A percentile compares a stretch with the other conserved stretches of the same genome.
Evolutionary conservation across 2,113 vertebrate species (phyloP).

Genomic region (Pardalotus punctatus): DNA sequence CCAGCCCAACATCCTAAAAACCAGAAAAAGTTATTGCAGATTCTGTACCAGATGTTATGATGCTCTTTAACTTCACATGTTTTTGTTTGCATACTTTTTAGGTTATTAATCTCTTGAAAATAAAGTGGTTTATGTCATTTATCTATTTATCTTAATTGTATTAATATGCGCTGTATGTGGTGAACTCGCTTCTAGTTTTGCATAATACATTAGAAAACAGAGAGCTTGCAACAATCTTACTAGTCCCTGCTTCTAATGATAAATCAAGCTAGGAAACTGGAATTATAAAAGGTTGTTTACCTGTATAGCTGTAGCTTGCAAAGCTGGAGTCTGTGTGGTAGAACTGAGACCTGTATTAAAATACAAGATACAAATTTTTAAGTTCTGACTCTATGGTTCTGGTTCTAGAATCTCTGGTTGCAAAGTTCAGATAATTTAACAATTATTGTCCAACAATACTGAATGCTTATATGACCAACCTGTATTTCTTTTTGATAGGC

Average conservation of each 20-base stretch:
- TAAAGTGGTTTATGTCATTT: not conserved
- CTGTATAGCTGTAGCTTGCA: not conserved
- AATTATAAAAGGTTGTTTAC: not conserved
- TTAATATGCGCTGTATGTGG: not conserved
- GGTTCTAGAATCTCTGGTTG: not conserved
- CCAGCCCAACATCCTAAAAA: fast-evolving
- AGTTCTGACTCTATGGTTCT: too few species aligned
- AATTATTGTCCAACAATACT: not conserved
- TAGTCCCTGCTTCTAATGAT: not conserved
- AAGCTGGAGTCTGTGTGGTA: not conserved
- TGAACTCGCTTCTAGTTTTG: fast-evolving
- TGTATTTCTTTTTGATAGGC: not conserved
- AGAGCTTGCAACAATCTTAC: not conserved
- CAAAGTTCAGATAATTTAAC: not conserved
- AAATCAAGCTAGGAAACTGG: not conserved
- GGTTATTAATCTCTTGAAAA: not conserved
- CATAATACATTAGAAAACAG: not conserved
- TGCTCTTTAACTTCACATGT: not conserved
- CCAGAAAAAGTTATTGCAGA: not conserved
- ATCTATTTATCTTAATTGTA: not conserved
- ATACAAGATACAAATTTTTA: not conserved
- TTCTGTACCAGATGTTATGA: not conserved
- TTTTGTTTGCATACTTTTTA: not conserved
- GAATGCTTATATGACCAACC: not conserved
- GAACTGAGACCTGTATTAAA: not conserved